Evolutionary conservation across 1,140 invertebrate genomes (phyloP).

Genomic region (Helicoverpa zea): DNA sequence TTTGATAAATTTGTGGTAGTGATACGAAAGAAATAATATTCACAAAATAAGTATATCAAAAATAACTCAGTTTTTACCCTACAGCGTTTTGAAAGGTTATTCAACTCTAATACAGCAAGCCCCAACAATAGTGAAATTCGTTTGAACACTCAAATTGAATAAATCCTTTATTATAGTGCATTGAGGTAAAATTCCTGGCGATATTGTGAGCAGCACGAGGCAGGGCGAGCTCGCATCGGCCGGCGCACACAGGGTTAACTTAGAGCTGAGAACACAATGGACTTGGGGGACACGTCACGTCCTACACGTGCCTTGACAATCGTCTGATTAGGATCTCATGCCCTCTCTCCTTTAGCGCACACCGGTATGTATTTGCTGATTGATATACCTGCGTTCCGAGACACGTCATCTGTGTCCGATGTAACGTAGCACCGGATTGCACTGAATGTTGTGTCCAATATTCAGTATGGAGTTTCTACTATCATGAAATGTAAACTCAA

Average conservation of each 20-base stretch:
- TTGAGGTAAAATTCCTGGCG: slow-evolving; percentile 43
- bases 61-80: not conserved
- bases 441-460: not conserved
- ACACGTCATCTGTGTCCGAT: not conserved
- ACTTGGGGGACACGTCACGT: slow-evolving; percentile 55
- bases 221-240: not conserved
- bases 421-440: not conserved
- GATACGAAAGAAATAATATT: no score
- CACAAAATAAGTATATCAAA: no score
- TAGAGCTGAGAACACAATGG: slow-evolving; percentile 55
- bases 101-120: not conserved
- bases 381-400: slow-evolving; percentile 24
- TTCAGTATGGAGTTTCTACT: not conserved
- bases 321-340: slow-evolving; percentile 60
- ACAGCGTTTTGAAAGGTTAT: not conserved
- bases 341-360: slow-evolving; percentile 44
- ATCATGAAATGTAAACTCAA: not conserved
- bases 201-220: slow-evolving; percentile 34
- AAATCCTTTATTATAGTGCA: slow-evolving; percentile 44
- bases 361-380: slow-evolving; percentile 49
- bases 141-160: slow-evolving; percentile 30
- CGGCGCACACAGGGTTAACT: slow-evolving; percentile 30
- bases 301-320: slow-evolving; percentile 54
- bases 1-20: no score
- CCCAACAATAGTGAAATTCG: slow-evolving; percentile 32